Conservation (phyloP, 2,113 vertebrate species). For the Cinclus cinclus region DNA sequence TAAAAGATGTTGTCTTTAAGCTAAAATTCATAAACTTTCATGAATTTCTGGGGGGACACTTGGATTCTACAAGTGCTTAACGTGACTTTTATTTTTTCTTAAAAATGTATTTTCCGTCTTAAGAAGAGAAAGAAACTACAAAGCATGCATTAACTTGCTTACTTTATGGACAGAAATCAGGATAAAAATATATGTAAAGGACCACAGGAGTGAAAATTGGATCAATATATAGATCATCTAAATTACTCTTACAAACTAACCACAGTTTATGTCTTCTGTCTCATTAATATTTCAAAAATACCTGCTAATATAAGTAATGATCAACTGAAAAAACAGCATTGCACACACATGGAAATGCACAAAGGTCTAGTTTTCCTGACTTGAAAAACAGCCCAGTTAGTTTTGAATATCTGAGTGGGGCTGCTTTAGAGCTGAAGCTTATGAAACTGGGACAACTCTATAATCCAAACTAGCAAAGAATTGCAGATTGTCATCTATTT, state of each 20-base stretch:
- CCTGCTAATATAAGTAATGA: background rate
- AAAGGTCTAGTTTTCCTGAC: background rate
- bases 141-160: background rate
- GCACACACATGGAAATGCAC: background rate
- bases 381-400: background rate
- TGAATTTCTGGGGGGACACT: background rate
- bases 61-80: background rate
- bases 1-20: background rate
- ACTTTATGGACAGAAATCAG: background rate
- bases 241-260: background rate
- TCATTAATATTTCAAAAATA: background rate
- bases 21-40: background rate
- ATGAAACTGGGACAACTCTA: background rate
- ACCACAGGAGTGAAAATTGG: background rate
- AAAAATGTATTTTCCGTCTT: background rate
- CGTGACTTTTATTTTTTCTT: background rate
- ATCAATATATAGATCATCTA: rapidly evolving
- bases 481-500: background rate
- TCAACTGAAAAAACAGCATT: background rate
- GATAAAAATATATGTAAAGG: background rate
- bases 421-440: background rate
- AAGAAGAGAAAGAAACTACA: background rate
- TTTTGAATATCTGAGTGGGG: background rate
- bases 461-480: background rate
- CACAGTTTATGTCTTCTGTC: background rate